A percentile compares a stretch with the other conserved stretches of the same genome.
Evolutionary conservation across 2,113 vertebrate genomes (phyloP).

Genomic region (Clarias batrachus): DNA sequence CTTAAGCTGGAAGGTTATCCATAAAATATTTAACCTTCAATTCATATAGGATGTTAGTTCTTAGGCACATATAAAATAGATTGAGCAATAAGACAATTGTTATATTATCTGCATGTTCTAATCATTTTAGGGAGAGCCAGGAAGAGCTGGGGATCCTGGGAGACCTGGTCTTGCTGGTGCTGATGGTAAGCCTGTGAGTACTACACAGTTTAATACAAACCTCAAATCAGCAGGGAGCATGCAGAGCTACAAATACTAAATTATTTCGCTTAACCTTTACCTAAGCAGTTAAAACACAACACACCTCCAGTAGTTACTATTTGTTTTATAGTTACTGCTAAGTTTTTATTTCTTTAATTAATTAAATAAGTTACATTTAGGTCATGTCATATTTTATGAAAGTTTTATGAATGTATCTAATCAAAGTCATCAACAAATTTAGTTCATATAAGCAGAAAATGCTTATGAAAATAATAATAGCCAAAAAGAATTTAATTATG

Average conservation of each 20-base stretch:
- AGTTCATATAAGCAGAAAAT: not conserved
- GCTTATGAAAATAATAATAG: not conserved
- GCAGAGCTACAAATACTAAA: not conserved
- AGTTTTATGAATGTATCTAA: not conserved
- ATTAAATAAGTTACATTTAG: not conserved
- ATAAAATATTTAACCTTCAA: not conserved
- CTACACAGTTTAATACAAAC: conserved; percentile 84
- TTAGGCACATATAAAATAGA: not conserved
- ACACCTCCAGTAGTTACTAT: not conserved
- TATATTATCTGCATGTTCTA: conserved; percentile 16
- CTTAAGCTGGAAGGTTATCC: not conserved
- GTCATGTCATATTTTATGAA: not conserved
- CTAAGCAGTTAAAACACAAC: not conserved
- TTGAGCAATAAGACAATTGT: not conserved
- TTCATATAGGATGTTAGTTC: not conserved
- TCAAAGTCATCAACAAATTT: not conserved
- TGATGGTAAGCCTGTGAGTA: conserved; percentile 99
- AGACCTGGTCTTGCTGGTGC: conserved; percentile 89
- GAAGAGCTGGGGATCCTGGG: conserved; percentile 79
- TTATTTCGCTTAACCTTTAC: not conserved
- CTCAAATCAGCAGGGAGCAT: conserved; percentile 48
- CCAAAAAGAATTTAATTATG: not conserved
- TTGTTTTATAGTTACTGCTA: not conserved
- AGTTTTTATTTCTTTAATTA: not conserved
- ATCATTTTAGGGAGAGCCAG: conserved; percentile 81